Base-by-base conservation (phyloP, 2,888 invertebrate genomes). In the Sicus ferrugineus region DNA sequence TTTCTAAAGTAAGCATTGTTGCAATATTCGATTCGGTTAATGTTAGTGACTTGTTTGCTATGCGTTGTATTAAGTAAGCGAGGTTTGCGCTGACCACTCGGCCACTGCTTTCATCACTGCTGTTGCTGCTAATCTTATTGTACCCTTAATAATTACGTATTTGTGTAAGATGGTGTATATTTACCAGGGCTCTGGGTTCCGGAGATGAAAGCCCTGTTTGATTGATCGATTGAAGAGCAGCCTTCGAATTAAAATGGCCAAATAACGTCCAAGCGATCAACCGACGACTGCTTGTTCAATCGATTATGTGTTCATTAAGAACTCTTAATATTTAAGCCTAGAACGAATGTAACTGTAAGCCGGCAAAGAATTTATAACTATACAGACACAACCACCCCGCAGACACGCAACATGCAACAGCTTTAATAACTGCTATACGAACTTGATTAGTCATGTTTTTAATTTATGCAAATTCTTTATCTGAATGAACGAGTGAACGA, bases 351-450 rank as follows among this genome's bases (percentile, higher is more conserved):
- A n/a, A n/a, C n/a, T n/a, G n/a, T n/a, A n/a, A n/a, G n/a, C n/a
- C n/a, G n/a, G n/a, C n/a, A n/a, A n/a, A 2, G 38, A 21, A 61
- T 7, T n/a, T n/a, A 30, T 28, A 26, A 21, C 23, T 1, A 23
- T 34, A 38, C 52, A 52, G 1, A 21, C 52, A n/a, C 26, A 52
- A n/a, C 1, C 50, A 16, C 31, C 14, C 16, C 30, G 31, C 30
- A 16, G 0, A n/a, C 21, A 58, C 26, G 1, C 30, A 30, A n/a
- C 50, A 31, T 9, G 48, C 28, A 28, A 63, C 63, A 48, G 63
- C 63, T 63, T 64, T 31, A 31, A 64, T 63, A 50, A 11, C 21
- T 64, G 16, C n/a, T n/a, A n/a, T n/a, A n/a, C n/a, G n/a, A n/a
- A n/a, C n/a, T n/a, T n/a, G n/a, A n/a, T n/a, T n/a, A n/a, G n/a